Percentiles rank a stretch among this genome's conserved stretches.
Conservation (phyloP, 2,888 invertebrate genomes). For the Teleogryllus oceanicus region DNA sequence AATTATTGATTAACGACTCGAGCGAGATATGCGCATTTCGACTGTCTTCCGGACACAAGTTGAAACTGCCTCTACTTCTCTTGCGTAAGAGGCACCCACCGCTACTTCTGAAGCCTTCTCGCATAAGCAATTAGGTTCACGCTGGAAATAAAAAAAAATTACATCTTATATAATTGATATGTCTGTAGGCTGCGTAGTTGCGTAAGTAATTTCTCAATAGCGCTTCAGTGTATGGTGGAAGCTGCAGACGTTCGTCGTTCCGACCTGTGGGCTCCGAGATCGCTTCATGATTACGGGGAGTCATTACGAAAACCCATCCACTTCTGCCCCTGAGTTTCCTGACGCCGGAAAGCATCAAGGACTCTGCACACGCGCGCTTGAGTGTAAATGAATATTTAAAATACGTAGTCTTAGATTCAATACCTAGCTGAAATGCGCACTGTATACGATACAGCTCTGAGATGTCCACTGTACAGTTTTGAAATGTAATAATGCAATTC, state of each 20-base stretch:
- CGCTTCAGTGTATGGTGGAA: neutral
- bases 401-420: no score
- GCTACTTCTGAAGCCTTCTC: no score
- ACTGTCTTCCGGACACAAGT: no score
- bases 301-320: slow-evolving; percentile 3
- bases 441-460: no score
- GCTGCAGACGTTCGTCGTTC: neutral
- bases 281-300: neutral
- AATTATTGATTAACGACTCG: no score
- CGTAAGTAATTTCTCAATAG: neutral
- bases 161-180: neutral
- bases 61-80: no score
- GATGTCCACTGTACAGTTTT: no score
- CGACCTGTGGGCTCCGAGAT: neutral
- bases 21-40: no score
- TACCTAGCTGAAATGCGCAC: no score
- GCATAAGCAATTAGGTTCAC: neutral
- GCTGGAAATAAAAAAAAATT: neutral
- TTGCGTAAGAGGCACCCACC: no score
- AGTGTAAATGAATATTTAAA: neutral
- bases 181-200: neutral
- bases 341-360: neutral
- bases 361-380: neutral
- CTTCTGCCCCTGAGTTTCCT: neutral
- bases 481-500: no score